These are phyloP conservation scores for Malurus splendens DNA, from an alignment of 2,797 vertebrate species.

Conservation along the genomic window DNA sequence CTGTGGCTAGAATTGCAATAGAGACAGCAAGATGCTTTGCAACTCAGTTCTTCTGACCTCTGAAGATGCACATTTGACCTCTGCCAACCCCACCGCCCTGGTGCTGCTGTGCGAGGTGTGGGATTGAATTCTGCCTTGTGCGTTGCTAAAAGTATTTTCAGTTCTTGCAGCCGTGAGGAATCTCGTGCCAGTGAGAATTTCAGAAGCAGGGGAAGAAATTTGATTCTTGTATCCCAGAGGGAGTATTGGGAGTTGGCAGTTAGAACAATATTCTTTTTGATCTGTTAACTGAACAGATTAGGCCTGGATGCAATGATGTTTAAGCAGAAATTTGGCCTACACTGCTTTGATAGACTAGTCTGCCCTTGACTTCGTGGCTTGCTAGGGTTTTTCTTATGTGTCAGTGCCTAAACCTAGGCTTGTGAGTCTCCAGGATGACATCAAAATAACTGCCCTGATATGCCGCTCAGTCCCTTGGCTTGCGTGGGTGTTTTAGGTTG, in stretches of 20 bases:
- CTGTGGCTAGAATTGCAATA: accelerated
- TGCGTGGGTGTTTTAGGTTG: not conserved
- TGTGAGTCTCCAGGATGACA: not conserved
- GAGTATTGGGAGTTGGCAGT: conserved; percentile 39
- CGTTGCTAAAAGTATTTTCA: not conserved
- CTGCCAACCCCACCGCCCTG: accelerated
- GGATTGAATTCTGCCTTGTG: accelerated
- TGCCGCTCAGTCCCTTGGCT: accelerated
- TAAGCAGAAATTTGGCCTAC: not conserved
- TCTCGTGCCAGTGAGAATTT: conserved; percentile 12
- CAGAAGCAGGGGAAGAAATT: not conserved
- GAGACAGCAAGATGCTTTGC: accelerated
- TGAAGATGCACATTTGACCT: not conserved
- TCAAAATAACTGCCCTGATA: not conserved
- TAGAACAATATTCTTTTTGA: conserved; percentile 50
- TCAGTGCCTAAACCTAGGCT: not conserved
- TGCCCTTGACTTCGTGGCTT: not conserved
- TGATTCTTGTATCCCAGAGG: conserved; percentile 14
- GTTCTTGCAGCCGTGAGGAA: not conserved
- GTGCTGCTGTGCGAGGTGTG: not conserved
- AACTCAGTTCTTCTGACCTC: not conserved
- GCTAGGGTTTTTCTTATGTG: not conserved
- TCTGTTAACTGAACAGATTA: conserved; percentile 25
- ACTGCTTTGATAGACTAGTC: not conserved
- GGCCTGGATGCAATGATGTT: not conserved